A percentile compares a stretch with the other conserved stretches of the same genome.
Conservation (phyloP, 2,113 vertebrate genomes). For the Gavialis gangeticus region DNA sequence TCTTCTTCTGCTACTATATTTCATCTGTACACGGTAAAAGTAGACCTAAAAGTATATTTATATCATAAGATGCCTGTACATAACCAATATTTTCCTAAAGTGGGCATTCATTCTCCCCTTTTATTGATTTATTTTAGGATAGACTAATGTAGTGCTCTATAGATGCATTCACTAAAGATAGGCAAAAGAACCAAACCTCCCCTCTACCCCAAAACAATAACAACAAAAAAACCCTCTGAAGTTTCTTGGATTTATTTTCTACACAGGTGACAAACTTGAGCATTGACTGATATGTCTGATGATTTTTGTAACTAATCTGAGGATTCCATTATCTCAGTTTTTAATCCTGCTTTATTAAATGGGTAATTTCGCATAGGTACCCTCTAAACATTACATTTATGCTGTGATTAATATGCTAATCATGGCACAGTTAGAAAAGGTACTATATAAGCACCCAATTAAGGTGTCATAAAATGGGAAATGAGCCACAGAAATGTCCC, state of each 20-base stretch:
- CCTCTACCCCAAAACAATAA: too few species aligned
- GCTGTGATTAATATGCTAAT: too few species aligned
- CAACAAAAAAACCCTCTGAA: background rate
- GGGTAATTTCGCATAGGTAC: background rate
- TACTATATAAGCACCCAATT: too few species aligned
- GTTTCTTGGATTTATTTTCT: background rate
- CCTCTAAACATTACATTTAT: too few species aligned
- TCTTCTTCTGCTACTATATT: background rate
- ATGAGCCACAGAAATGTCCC: too few species aligned
- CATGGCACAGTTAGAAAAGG: too few species aligned
- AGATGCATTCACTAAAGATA: background rate
- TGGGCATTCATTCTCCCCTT: accelerated
- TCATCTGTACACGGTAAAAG: background rate
- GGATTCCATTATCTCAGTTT: background rate
- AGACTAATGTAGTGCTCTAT: background rate
- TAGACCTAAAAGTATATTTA: background rate
- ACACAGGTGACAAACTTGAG: background rate
- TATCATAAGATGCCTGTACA: background rate
- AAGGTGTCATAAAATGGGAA: too few species aligned
- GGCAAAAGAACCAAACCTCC: background rate
- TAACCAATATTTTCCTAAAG: background rate
- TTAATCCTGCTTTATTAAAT: background rate
- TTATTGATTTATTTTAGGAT: background rate
- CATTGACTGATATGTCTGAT: background rate
- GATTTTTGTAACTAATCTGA: background rate